Percentiles rank a stretch among this genome's conserved stretches.
phyloP scores from a whole-genome alignment of 1,140 invertebrate species.

The Medauroidea extradentata region DNA sequence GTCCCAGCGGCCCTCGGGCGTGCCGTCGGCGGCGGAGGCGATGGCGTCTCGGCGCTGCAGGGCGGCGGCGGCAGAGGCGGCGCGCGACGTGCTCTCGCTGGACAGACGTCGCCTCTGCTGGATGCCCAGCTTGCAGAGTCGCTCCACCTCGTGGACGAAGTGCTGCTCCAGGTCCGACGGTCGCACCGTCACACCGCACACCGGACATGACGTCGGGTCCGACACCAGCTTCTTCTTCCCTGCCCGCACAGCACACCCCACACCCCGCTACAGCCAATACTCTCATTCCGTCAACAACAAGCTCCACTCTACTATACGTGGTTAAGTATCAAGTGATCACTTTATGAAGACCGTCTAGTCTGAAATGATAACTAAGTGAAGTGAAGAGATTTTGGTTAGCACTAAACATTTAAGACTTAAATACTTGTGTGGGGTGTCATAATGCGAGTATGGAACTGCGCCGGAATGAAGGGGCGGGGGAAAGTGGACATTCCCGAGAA shows the following conservation, averaged over 20 bases:
- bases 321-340: no score
- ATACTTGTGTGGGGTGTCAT: no score
- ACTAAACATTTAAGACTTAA: no score
- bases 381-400: no score
- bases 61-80: constrained; percentile 38
- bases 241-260: not conserved
- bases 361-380: no score
- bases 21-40: constrained; percentile 49
- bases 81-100: constrained; percentile 27
- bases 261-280: no score
- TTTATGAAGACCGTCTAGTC: no score
- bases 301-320: no score
- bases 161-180: constrained; percentile 70
- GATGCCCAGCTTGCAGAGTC: constrained; percentile 59
- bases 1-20: constrained; percentile 72
- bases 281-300: no score
- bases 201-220: constrained; percentile 69
- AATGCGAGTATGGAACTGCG: no score
- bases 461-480: no score
- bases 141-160: constrained; percentile 69
- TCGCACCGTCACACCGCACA: constrained; percentile 71
- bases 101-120: constrained; percentile 38
- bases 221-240: constrained; percentile 45
- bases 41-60: constrained; percentile 45
- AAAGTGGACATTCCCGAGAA: no score